Conservation (phyloP, 1,140 invertebrate species). For the Pomacea maculata region DNA sequence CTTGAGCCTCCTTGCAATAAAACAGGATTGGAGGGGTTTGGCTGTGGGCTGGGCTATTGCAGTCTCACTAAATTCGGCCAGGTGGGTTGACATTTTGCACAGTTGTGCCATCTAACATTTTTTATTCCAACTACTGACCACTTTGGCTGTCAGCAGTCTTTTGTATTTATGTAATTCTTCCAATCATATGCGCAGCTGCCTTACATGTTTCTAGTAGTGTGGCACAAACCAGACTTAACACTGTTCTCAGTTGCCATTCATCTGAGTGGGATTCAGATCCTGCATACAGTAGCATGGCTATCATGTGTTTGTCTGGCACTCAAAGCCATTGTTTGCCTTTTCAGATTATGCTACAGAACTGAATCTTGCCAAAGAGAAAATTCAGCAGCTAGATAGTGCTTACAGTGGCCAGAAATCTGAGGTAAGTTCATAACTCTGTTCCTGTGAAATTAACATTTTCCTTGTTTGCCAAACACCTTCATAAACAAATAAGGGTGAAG, state of each 20-base stretch:
- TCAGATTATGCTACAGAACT: slow-evolving; percentile 60
- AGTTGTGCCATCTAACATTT: too few relatives aligned
- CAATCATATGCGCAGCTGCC: background rate
- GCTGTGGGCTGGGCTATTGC: background rate
- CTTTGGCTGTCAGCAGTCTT: background rate
- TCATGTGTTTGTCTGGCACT: background rate
- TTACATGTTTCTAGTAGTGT: background rate
- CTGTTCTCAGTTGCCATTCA: background rate
- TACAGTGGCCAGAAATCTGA: slow-evolving; percentile 47
- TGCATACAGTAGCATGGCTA: background rate
- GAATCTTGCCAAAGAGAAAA: slow-evolving; percentile 54
- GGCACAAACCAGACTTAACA: background rate
- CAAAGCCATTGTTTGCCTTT: slow-evolving; percentile 28
- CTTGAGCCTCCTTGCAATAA: background rate
- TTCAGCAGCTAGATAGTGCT: slow-evolving; percentile 45
- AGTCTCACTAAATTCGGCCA: too few relatives aligned
- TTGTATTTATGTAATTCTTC: background rate
- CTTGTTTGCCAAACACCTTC: background rate
- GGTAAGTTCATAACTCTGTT: slow-evolving; percentile 37
- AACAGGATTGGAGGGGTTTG: background rate
- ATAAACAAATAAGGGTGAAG: background rate
- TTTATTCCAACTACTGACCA: too few relatives aligned
- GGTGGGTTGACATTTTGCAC: too few relatives aligned
- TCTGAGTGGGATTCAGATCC: background rate
- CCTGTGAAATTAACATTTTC: background rate